Evolutionary conservation across 2,888 invertebrate species (phyloP).

Genomic region (Mesoligia furuncula): DNA sequence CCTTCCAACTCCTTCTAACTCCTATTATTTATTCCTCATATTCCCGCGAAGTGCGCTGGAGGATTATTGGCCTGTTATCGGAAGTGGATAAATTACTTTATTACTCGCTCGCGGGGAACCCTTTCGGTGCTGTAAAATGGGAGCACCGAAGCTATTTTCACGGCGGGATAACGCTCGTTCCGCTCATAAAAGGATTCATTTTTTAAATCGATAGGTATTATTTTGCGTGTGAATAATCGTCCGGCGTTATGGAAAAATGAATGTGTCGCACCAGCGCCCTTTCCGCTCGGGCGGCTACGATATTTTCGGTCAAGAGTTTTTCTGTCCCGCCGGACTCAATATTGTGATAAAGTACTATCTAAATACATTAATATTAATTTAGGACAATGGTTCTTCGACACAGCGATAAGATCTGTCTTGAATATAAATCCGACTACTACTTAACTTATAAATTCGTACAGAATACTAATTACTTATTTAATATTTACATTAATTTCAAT

Average conservation of each 20-base stretch:
- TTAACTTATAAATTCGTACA: slow-evolving; percentile 32
- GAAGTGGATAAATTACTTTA: slow-evolving; percentile 89
- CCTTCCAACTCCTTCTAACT: slow-evolving; percentile 60
- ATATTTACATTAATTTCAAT: slow-evolving; percentile 61
- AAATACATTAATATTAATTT: slow-evolving; percentile 20
- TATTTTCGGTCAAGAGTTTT: slow-evolving; percentile 67
- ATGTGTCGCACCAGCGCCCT: slow-evolving; percentile 64
- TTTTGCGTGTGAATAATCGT: slow-evolving; percentile 70
- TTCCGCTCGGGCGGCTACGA: slow-evolving; percentile 49
- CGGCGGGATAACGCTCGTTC: slow-evolving; percentile 80
- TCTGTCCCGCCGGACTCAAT: slow-evolving; percentile 38
- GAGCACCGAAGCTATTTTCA: slow-evolving; percentile 79
- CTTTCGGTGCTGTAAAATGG: slow-evolving; percentile 77
- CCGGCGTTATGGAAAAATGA: slow-evolving; percentile 73
- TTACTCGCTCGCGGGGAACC: slow-evolving; percentile 82
- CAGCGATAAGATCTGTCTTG: slow-evolving; percentile 17
- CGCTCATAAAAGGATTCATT: slow-evolving; percentile 78
- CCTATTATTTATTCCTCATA: slow-evolving; percentile 79
- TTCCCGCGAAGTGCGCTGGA: slow-evolving; percentile 69
- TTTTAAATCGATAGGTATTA: slow-evolving; percentile 82
- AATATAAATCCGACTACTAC: slow-evolving; percentile 31
- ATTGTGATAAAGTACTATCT: slow-evolving; percentile 46
- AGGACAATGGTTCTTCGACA: slow-evolving; percentile 5
- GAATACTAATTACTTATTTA: slow-evolving; percentile 43
- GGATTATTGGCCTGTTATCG: slow-evolving; percentile 88